Base-by-base conservation (phyloP, 2,113 vertebrate genomes). In the Pterocles orientalis region DNA sequence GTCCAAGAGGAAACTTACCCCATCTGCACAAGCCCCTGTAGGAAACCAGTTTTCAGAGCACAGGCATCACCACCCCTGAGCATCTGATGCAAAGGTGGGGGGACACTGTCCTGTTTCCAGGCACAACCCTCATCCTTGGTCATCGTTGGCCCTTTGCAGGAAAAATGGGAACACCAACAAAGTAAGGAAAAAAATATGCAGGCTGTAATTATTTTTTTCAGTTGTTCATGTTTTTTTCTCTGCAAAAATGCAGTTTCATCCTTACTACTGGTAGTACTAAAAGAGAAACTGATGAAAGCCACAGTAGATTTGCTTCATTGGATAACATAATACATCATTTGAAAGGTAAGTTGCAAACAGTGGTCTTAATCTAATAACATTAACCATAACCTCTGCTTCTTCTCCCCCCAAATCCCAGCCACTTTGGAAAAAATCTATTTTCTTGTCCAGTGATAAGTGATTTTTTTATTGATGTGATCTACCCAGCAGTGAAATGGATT, bases 301-400 rank as follows among this genome's bases (percentile, higher is more conserved):
- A 56, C 80, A 95, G 76, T 92, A 95, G 86, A 86, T 96, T 84
- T 93, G 34, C 48, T 95, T 96, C 72, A 50, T 26, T 14, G 28
- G 69, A 36, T 90, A 76, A 89, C 36, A 48, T 76, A 94, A 95
- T 91, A 57, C 48, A 92, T 93, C 94, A 93, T 92, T 84, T 50
- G 86, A 93, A 96, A 95, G 82, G 69, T 93, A 89, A 95, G 69
- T 64, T 95, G 95, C 76, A 96, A 96, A 96, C 86, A 96, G 86
- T 86, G 72, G 76, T 86, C 90, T 64, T 96, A 94, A 91, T 93
- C 61, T 88, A 92, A 88, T 96, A 86, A 91, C 25, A 71, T 92
- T 96, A 96, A 90, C 81, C n/a, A 57, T 91, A 94, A 96, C 89
- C 93, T 95, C 81, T 95, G 86, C 69, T 68, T 90, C 73, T 95